phyloP scores from a whole-genome alignment of 2,113 vertebrate genomes.

The Zapornia atra region DNA sequence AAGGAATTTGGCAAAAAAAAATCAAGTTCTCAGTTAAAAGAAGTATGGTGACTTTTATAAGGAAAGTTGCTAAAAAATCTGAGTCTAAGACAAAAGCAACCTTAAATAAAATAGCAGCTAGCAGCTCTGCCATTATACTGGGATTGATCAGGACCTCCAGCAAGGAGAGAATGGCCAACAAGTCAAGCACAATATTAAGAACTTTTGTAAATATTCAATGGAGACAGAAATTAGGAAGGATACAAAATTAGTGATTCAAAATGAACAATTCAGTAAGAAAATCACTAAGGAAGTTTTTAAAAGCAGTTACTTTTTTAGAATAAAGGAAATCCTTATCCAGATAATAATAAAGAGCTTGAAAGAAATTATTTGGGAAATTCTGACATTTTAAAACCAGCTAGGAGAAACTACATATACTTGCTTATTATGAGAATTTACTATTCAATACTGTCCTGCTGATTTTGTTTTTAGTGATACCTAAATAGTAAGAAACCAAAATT shows the following conservation, averaged over 20 bases:
- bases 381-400: background rate
- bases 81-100: background rate
- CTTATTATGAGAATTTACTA: background rate
- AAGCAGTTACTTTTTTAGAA: background rate
- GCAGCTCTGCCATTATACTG: background rate
- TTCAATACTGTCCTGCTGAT: background rate
- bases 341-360: background rate
- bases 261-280: background rate
- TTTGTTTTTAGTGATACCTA: background rate
- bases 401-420: background rate
- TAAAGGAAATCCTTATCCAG: background rate
- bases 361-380: background rate
- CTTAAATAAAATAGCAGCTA: background rate
- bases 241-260: background rate
- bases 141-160: background rate
- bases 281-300: background rate
- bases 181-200: background rate
- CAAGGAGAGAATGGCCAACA: background rate
- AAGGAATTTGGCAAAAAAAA: background rate
- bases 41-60: background rate
- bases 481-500: background rate
- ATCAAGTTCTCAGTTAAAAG: background rate
- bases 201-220: background rate
- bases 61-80: background rate
- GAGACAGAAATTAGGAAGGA: background rate